phyloP scores from a whole-genome alignment of 1,140 invertebrate species.

The Zophobas atratus region DNA sequence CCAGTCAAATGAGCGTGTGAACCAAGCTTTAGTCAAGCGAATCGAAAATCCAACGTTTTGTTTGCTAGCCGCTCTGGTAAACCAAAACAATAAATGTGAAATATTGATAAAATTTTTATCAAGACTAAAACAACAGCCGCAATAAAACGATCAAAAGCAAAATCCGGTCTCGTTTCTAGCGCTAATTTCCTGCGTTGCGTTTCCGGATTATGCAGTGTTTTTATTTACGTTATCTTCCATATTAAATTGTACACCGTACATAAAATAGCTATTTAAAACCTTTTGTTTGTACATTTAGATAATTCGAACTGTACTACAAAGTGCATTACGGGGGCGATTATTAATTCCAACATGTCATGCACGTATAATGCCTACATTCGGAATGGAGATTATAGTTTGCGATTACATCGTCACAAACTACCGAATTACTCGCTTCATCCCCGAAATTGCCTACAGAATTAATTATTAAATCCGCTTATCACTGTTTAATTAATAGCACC shows the following conservation, averaged over 20 bases:
- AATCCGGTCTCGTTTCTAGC: slow-evolving; percentile 25
- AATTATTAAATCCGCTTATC: slow-evolving; percentile 11
- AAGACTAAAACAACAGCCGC: not conserved
- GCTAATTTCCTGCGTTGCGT: slow-evolving; percentile 20
- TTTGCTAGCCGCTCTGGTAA: not conserved
- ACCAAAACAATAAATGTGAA: not conserved
- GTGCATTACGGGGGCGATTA: slow-evolving; percentile 28
- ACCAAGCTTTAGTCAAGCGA: no score
- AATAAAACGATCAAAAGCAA: slow-evolving; percentile 15
- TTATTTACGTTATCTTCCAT: slow-evolving; percentile 30
- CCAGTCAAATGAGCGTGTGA: no score
- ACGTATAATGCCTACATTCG: slow-evolving; percentile 35
- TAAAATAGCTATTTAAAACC: slow-evolving; percentile 15
- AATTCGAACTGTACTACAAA: slow-evolving; percentile 23
- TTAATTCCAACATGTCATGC: slow-evolving; percentile 42
- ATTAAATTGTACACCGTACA: slow-evolving; percentile 22
- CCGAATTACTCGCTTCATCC: slow-evolving; percentile 22
- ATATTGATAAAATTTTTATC: slow-evolving; percentile 17
- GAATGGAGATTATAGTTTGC: slow-evolving; percentile 29
- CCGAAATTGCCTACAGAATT: slow-evolving; percentile 30
- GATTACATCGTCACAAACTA: slow-evolving; percentile 42
- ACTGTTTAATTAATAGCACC: slow-evolving; percentile 12
- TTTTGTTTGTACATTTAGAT: slow-evolving; percentile 33
- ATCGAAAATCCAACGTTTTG: no score
- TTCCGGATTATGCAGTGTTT: slow-evolving; percentile 15